Evolutionary conservation across 2,888 invertebrate species (phyloP).

Genomic region (Lasioglossum oenotherae): DNA sequence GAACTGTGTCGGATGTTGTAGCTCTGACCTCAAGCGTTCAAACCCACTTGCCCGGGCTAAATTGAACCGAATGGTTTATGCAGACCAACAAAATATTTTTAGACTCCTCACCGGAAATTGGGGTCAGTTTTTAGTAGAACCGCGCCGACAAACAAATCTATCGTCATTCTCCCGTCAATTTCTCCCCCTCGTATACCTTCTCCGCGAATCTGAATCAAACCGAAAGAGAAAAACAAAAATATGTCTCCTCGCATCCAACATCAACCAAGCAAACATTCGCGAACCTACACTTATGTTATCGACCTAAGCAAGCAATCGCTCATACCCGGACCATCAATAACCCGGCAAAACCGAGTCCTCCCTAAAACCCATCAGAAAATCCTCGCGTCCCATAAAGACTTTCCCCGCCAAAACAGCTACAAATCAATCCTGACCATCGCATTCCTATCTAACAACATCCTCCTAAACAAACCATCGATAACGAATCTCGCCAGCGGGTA

Average conservation of each 20-base stretch:
- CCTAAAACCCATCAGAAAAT: background rate
- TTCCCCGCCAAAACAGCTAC: background rate
- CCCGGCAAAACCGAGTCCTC: background rate
- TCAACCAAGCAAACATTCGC: background rate
- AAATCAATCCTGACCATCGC: background rate
- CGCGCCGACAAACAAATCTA: background rate
- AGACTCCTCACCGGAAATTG: background rate
- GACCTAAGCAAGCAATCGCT: background rate
- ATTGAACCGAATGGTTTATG: background rate
- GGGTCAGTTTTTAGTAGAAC: background rate
- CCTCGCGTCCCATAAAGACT: background rate
- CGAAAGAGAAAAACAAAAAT: background rate
- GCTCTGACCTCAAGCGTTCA: background rate
- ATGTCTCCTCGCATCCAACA: background rate
- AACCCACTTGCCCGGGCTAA: background rate
- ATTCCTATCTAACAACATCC: conserved; percentile 16
- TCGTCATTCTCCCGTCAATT: background rate
- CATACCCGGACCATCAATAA: background rate
- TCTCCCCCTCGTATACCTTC: background rate
- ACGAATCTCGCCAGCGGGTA: background rate
- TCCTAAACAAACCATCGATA: conserved; percentile 17
- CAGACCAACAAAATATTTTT: background rate
- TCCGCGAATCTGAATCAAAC: background rate
- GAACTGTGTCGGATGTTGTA: background rate
- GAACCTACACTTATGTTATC: background rate